These are phyloP conservation scores for Spinus olivaceus DNA, from an alignment of 2,797 vertebrate species.

Conservation along the genomic window DNA sequence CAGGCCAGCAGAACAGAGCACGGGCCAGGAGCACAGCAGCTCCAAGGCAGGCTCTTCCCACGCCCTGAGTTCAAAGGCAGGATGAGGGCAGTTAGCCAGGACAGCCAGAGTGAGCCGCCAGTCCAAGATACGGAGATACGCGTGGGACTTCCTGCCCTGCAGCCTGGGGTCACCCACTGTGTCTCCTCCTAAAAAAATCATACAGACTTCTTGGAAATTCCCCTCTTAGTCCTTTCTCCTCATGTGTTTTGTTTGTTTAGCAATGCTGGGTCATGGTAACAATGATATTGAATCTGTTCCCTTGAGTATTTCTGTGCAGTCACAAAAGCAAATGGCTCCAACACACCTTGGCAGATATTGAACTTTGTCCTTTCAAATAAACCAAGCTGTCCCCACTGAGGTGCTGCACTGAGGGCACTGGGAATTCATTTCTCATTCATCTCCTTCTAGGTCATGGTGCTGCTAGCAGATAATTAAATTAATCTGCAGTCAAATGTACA, in stretches of 20 bases:
- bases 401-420: neutral
- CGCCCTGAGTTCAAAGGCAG: neutral
- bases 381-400: neutral
- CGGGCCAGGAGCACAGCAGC: fast-evolving
- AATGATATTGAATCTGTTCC: neutral
- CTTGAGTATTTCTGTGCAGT: neutral
- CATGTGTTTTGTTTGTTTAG: neutral
- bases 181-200: neutral
- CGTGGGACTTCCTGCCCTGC: neutral
- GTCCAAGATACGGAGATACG: neutral
- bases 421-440: neutral
- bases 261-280: neutral
- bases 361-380: neutral
- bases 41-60: slow-evolving; percentile 12
- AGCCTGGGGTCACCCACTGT: neutral
- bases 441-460: neutral
- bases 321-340: neutral
- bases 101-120: neutral
- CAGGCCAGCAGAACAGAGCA: neutral
- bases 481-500: neutral
- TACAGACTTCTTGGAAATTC: neutral
- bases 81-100: neutral
- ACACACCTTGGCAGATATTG: neutral
- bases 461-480: neutral
- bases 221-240: neutral